Percentiles rank a stretch among this genome's conserved stretches.
Conservation (phyloP, 1,140 invertebrate genomes). For the Drosophila pseudoananassae region DNA sequence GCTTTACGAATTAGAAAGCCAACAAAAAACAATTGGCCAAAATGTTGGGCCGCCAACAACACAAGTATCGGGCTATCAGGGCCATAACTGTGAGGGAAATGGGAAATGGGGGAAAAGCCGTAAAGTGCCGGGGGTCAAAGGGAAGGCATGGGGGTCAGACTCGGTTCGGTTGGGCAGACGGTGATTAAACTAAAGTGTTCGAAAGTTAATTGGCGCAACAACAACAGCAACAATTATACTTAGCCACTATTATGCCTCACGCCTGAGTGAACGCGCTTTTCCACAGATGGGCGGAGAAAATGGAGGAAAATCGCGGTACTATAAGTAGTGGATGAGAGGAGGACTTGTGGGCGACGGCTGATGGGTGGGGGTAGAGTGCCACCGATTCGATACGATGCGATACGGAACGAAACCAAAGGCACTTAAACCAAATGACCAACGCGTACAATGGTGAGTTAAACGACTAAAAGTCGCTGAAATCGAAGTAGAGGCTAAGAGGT, state of each 20-base stretch:
- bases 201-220: constrained; percentile 78
- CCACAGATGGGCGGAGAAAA: not conserved
- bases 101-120: constrained; percentile 5
- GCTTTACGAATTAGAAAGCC: constrained; percentile 57
- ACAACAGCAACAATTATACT: constrained; percentile 60
- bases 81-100: constrained; percentile 24
- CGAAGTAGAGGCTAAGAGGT: not conserved
- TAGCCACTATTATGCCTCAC: constrained; percentile 69
- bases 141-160: constrained; percentile 32
- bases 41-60: constrained; percentile 30
- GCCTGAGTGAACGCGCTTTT: constrained; percentile 60
- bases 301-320: not conserved
- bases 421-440: constrained; percentile 60
- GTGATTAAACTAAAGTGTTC: constrained; percentile 80
- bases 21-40: constrained; percentile 44
- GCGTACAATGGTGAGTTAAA: constrained; percentile 50
- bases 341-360: constrained; percentile 18
- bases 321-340: not conserved
- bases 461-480: constrained; percentile 37
- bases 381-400: constrained; percentile 50
- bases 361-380: constrained; percentile 17
- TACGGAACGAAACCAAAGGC: constrained; percentile 57
- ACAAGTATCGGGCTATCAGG: constrained; percentile 4
- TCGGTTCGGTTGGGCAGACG: constrained; percentile 53
- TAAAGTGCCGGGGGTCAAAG: not conserved